Conservation (phyloP, 2,888 invertebrate species). For the Stenchaetothrips biformis region DNA sequence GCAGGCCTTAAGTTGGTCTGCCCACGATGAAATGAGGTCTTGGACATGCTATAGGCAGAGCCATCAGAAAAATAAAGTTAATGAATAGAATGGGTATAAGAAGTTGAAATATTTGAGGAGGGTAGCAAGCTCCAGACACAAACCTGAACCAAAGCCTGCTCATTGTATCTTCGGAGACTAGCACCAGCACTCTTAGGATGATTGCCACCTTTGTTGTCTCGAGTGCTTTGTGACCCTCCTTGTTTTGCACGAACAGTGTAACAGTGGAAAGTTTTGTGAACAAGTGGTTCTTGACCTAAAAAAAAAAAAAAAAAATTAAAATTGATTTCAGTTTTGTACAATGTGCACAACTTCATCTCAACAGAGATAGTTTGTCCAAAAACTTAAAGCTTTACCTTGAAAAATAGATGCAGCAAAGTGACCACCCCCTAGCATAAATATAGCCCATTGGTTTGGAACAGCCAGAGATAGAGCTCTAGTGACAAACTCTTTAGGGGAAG, state of each 20-base stretch:
- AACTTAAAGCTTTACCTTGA: slow-evolving; percentile 44
- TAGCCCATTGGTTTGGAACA: slow-evolving; percentile 55
- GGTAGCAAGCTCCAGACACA: slow-evolving; percentile 33
- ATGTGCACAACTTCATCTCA: not conserved
- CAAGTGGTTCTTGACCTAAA: slow-evolving; percentile 50
- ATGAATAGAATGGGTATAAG: slow-evolving; percentile 22
- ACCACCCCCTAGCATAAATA: slow-evolving; percentile 80
- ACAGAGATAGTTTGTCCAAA: not conserved
- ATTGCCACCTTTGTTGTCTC: slow-evolving; percentile 58
- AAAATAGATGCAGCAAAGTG: slow-evolving; percentile 74
- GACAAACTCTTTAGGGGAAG: slow-evolving; percentile 43
- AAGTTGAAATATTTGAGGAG: slow-evolving; percentile 26
- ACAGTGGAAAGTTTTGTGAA: slow-evolving; percentile 79
- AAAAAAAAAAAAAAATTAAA: too few species aligned
- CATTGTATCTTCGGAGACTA: slow-evolving; percentile 72
- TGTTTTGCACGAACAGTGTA: slow-evolving; percentile 81
- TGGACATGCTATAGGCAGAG: slow-evolving; percentile 61
- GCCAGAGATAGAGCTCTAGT: slow-evolving; percentile 42
- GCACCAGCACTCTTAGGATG: slow-evolving; percentile 77
- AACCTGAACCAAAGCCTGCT: slow-evolving; percentile 67
- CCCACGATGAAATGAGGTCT: slow-evolving; percentile 66
- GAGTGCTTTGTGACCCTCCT: slow-evolving; percentile 66
- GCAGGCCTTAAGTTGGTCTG: slow-evolving; percentile 58
- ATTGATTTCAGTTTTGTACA: not conserved
- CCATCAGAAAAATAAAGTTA: slow-evolving; percentile 18